Conservation (phyloP, 2,888 invertebrate species). For the Chrysina gloriosa region DNA sequence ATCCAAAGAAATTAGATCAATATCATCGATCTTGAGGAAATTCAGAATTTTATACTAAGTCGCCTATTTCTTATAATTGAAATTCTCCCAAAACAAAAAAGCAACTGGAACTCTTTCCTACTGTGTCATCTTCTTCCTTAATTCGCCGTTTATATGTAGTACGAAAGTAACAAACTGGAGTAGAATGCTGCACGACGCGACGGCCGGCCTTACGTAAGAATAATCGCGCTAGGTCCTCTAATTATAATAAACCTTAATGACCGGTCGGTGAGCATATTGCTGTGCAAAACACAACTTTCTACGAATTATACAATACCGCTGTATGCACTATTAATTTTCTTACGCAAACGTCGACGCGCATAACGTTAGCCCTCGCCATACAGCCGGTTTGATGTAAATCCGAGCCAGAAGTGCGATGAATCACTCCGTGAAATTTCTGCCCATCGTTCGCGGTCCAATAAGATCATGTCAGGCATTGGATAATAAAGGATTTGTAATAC, state of each 20-base stretch:
- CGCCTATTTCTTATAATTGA: too few species aligned
- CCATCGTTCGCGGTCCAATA: constrained; percentile 30
- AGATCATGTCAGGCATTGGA: constrained; percentile 6
- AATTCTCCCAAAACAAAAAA: too few species aligned
- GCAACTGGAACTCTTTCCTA: too few species aligned
- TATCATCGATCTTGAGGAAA: too few species aligned
- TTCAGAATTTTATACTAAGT: too few species aligned
- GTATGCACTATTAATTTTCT: constrained; percentile 45
- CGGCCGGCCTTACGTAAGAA: constrained; percentile 10
- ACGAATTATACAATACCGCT: constrained; percentile 41
- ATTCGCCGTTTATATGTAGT: too few species aligned
- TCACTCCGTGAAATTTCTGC: neutral
- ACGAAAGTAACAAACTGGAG: neutral
- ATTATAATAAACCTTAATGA: constrained; percentile 36
- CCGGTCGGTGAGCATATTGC: neutral
- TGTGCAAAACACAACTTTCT: constrained; percentile 39
- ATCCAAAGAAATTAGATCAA: too few species aligned
- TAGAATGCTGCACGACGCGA: neutral
- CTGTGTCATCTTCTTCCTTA: too few species aligned
- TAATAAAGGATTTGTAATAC: too few species aligned
- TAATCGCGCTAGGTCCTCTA: neutral
- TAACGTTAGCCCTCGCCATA: neutral
- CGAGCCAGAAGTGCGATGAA: constrained; percentile 14
- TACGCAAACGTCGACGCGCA: constrained; percentile 26
- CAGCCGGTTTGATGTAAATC: neutral